Percentiles rank a stretch among this genome's conserved stretches.
Conservation (phyloP, 2,888 invertebrate genomes). For the Ephialtes manifestator region DNA sequence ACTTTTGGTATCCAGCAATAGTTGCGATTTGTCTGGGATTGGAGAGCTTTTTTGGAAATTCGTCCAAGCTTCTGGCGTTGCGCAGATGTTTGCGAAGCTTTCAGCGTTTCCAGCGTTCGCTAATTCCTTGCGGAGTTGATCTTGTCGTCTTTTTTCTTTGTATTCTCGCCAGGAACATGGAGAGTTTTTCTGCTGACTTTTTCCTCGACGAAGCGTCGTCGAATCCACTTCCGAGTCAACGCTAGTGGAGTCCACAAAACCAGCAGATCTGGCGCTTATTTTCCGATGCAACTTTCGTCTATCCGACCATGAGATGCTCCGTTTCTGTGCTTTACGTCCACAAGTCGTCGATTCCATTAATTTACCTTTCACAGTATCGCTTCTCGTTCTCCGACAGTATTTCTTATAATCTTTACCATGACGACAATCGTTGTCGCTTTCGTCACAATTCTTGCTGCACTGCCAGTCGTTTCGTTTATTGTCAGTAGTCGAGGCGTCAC, state of each 20-base stretch:
- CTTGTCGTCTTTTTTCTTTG: constrained; percentile 79
- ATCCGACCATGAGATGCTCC: constrained; percentile 72
- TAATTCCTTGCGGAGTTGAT: constrained; percentile 71
- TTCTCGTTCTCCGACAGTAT: constrained; percentile 65
- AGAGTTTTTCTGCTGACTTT: constrained; percentile 76
- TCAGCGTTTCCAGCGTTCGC: constrained; percentile 73
- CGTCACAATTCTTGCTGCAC: not conserved
- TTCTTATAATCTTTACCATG: constrained; percentile 12
- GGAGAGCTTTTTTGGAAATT: constrained; percentile 71
- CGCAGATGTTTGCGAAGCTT: constrained; percentile 76
- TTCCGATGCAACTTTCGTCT: constrained; percentile 79
- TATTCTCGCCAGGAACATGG: constrained; percentile 82
- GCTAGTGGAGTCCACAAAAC: constrained; percentile 72
- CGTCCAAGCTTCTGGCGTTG: constrained; percentile 77
- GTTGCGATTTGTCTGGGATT: constrained; percentile 71
- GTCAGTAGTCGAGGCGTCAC: constrained; percentile 1
- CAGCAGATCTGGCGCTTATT: constrained; percentile 76
- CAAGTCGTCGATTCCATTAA: not conserved
- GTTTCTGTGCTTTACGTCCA: constrained; percentile 51
- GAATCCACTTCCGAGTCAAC: constrained; percentile 74
- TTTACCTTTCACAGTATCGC: constrained; percentile 68
- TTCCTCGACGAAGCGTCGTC: constrained; percentile 44
- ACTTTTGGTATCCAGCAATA: not conserved
- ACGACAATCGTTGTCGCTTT: not conserved
- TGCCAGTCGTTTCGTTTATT: constrained; percentile 19